phyloP scores from a whole-genome alignment of 2,888 invertebrate genomes.

The Escarpia spicata region DNA sequence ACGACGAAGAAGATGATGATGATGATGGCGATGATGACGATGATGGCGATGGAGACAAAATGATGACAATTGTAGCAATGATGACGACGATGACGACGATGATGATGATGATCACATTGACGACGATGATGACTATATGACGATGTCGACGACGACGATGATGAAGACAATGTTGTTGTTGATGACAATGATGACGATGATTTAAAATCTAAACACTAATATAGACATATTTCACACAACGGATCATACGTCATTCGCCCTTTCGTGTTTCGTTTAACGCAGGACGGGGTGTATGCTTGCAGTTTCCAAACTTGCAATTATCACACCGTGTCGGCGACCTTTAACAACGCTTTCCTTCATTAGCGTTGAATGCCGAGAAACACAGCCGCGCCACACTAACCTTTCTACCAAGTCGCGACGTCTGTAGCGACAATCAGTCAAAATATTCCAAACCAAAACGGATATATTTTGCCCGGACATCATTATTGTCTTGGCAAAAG shows the following conservation, averaged over 20 bases:
- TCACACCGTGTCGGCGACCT: not conserved
- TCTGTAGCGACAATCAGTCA: not conserved
- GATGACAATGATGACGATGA: too few relatives aligned
- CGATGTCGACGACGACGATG: too few relatives aligned
- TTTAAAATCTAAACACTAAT: not conserved
- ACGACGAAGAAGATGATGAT: too few relatives aligned
- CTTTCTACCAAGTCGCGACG: not conserved
- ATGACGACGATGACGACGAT: too few relatives aligned
- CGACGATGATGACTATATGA: too few relatives aligned
- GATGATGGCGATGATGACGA: too few relatives aligned
- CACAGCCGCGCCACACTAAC: not conserved
- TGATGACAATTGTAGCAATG: too few relatives aligned
- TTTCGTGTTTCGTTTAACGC: not conserved
- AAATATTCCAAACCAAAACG: not conserved
- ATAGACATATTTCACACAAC: not conserved
- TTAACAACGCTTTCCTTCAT: not conserved
- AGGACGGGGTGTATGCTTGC: not conserved
- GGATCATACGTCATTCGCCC: not conserved
- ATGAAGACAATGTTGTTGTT: too few relatives aligned
- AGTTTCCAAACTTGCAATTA: not conserved
- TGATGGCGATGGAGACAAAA: too few relatives aligned
- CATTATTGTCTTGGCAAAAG: not conserved
- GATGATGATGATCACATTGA: too few relatives aligned
- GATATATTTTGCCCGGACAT: not conserved
- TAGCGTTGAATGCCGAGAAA: not conserved